These are phyloP conservation scores for Diploptera punctata DNA, from an alignment of 2,888 invertebrate species.

Conservation along the genomic window DNA sequence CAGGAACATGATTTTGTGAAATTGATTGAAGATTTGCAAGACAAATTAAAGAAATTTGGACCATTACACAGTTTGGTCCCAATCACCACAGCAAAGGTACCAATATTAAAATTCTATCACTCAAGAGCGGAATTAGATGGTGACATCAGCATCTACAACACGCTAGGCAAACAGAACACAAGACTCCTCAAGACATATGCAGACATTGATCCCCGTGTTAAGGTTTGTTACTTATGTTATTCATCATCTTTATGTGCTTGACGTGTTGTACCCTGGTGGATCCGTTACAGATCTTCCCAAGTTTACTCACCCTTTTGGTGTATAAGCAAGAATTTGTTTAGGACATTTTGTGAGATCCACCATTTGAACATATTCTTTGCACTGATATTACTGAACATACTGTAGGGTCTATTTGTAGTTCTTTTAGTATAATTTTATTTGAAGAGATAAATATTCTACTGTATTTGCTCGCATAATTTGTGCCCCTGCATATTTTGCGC, in stretches of 20 bases:
- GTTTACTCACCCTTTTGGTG: too few species aligned
- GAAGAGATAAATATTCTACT: too few species aligned
- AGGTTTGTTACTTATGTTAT: constrained; percentile 46
- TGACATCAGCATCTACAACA: constrained; percentile 67
- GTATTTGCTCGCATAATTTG: too few species aligned
- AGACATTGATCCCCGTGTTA: constrained; percentile 59
- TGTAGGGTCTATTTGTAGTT: too few species aligned
- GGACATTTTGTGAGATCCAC: too few species aligned
- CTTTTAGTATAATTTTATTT: too few species aligned
- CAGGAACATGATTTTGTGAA: constrained; percentile 20
- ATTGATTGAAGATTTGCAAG: constrained; percentile 5
- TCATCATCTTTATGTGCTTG: neutral
- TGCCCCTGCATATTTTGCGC: too few species aligned
- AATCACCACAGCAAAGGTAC: constrained; percentile 65
- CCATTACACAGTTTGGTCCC: constrained; percentile 54
- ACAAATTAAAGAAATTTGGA: constrained; percentile 22
- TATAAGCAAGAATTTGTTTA: too few species aligned
- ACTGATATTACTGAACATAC: too few species aligned
- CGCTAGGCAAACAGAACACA: constrained; percentile 62
- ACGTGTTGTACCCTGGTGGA: neutral
- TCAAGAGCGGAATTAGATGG: constrained; percentile 56
- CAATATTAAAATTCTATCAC: constrained; percentile 64
- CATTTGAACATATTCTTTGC: too few species aligned
- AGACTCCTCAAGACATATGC: constrained; percentile 59
- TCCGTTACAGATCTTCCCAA: too few species aligned